Percentiles rank a stretch among this genome's conserved stretches.
These are phyloP conservation scores for Luehdorfia chinensis DNA, from an alignment of 1,140 invertebrate species.

Conservation along the genomic window DNA sequence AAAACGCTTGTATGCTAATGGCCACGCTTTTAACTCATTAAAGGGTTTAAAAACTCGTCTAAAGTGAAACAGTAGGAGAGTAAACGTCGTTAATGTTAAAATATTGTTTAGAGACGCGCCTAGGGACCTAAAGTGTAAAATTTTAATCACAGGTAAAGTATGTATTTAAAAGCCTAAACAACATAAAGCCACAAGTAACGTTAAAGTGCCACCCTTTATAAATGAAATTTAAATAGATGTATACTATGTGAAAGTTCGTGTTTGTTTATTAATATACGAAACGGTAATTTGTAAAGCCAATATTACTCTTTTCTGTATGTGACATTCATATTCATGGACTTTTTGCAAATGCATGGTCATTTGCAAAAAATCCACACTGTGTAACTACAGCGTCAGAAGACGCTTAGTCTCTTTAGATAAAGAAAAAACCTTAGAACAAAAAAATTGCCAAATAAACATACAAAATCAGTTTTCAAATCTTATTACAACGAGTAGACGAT, in stretches of 20 bases:
- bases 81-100: conserved; percentile 17
- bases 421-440: too few species aligned
- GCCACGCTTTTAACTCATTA: conserved; percentile 17
- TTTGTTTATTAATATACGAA: too few species aligned
- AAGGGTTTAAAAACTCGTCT: conserved; percentile 19
- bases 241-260: background rate
- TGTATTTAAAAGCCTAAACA: conserved; percentile 15
- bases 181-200: background rate
- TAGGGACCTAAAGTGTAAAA: conserved; percentile 14
- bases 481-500: too few species aligned
- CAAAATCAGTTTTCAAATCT: too few species aligned
- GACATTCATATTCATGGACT: too few species aligned
- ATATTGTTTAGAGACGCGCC: conserved; percentile 13
- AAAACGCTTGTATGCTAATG: conserved; percentile 16
- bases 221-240: background rate
- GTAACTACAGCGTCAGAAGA: too few species aligned
- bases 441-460: too few species aligned
- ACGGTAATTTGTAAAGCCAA: too few species aligned
- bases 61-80: conserved; percentile 18
- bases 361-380: too few species aligned
- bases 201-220: conserved; percentile 1
- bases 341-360: too few species aligned
- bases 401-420: too few species aligned
- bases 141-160: conserved; percentile 18
- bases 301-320: too few species aligned